These are phyloP conservation scores for Slavum lentiscoides DNA, from an alignment of 2,888 invertebrate genomes.

Conservation along the genomic window DNA sequence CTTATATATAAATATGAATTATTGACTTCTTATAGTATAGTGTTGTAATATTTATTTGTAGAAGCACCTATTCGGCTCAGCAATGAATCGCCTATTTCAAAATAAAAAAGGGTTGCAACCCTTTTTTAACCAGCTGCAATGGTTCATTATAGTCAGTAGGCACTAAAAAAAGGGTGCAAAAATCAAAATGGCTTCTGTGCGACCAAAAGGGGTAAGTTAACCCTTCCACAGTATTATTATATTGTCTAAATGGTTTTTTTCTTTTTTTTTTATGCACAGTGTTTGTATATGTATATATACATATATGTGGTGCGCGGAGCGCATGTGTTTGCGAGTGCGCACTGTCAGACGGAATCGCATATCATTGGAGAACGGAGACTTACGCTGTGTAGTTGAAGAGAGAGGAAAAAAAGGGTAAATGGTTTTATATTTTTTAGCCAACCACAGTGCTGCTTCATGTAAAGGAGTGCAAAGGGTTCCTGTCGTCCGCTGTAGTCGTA, in stretches of 20 bases:
- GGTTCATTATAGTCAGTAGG: not conserved
- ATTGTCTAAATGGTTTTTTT: slow-evolving; percentile 26
- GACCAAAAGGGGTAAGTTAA: slow-evolving; percentile 43
- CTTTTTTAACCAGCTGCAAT: slow-evolving; percentile 49
- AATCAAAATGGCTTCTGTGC: slow-evolving; percentile 48
- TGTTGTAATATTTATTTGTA: not conserved
- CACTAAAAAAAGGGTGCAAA: slow-evolving; percentile 44
- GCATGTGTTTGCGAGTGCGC: slow-evolving; percentile 39
- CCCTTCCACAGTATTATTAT: slow-evolving; percentile 28
- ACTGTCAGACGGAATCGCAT: slow-evolving; percentile 44
- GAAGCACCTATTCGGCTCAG: slow-evolving; percentile 19
- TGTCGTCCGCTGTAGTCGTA: slow-evolving; percentile 25
- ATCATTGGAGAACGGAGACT: slow-evolving; percentile 42
- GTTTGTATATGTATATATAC: slow-evolving; percentile 24
- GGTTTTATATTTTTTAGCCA: slow-evolving; percentile 46
- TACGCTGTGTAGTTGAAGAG: slow-evolving; percentile 18
- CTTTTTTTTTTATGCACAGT: slow-evolving; percentile 39
- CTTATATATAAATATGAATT: too few relatives aligned
- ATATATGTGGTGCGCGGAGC: not conserved
- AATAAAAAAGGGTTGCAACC: slow-evolving; percentile 43
- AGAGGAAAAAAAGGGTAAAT: slow-evolving; percentile 44
- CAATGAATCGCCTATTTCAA: slow-evolving; percentile 6
- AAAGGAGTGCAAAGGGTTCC: slow-evolving; percentile 46
- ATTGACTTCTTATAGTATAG: too few relatives aligned
- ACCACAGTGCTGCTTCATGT: slow-evolving; percentile 49